Conservation (phyloP, 1,140 invertebrate genomes). For the Drosophila trapezifrons region DNA sequence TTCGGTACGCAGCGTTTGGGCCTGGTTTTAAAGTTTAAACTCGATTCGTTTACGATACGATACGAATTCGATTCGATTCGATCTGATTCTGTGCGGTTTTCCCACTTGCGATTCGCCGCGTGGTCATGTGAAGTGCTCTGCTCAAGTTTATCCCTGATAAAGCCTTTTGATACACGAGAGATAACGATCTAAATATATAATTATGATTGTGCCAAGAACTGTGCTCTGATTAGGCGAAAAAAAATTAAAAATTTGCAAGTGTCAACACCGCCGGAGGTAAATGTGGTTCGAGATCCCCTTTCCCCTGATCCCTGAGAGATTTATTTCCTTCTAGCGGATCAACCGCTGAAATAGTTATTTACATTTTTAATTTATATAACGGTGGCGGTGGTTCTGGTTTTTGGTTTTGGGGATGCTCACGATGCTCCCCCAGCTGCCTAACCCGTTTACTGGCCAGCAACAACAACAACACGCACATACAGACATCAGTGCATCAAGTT, state of each 20-base stretch:
- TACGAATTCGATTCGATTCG: conserved; percentile 8
- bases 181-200: conserved; percentile 47
- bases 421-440: conserved; percentile 53
- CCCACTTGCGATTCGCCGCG: conserved; percentile 11
- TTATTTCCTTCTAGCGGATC: conserved; percentile 29
- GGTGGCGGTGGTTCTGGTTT: conserved; percentile 50
- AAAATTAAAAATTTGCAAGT: conserved; percentile 52
- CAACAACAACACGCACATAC: conserved; percentile 57
- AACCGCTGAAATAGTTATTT: conserved; percentile 43
- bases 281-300: conserved; percentile 4
- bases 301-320: neutral
- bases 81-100: conserved; percentile 13
- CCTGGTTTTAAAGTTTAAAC: conserved; percentile 6
- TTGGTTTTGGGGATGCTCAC: conserved; percentile 41
- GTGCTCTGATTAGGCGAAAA: conserved; percentile 43
- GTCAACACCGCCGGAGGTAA: conserved; percentile 42
- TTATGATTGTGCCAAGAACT: conserved; percentile 34
- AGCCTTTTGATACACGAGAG: conserved; percentile 21
- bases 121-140: conserved; percentile 63
- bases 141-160: conserved; percentile 40
- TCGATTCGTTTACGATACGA: conserved; percentile 26
- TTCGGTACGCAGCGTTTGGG: conserved; percentile 18
- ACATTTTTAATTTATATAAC: conserved; percentile 60
- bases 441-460: conserved; percentile 72
- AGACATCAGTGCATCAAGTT: conserved; percentile 65